Conservation (phyloP, 2,888 invertebrate genomes). For the Aethes cnicana region DNA sequence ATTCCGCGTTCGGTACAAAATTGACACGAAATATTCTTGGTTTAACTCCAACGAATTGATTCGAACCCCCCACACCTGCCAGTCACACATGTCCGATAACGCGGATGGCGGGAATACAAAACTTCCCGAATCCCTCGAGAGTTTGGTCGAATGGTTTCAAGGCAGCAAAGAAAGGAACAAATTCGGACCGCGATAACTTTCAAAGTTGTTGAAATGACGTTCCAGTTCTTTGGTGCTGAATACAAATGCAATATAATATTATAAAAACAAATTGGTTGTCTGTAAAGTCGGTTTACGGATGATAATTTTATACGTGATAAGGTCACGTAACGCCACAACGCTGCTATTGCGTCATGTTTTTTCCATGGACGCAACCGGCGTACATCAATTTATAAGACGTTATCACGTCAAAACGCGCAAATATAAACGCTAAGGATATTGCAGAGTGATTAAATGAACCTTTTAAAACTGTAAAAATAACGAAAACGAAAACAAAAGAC, state of each 20-base stretch:
- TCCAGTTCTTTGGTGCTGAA: conserved; percentile 24
- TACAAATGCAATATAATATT: no score
- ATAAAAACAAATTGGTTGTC: no score
- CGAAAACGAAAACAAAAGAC: not conserved
- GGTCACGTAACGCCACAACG: no score
- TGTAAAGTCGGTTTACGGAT: no score
- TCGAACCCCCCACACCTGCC: conserved; percentile 30
- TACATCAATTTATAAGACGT: no score
- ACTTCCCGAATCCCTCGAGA: conserved; percentile 42
- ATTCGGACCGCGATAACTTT: conserved; percentile 25
- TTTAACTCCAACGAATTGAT: conserved; percentile 28
- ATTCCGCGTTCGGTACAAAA: not conserved
- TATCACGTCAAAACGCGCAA: no score
- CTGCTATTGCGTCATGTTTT: no score
- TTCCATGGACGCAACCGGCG: no score
- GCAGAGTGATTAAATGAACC: not conserved
- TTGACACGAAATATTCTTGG: conserved; percentile 16
- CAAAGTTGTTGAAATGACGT: conserved; percentile 23
- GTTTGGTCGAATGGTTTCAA: conserved; percentile 37
- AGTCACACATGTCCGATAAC: conserved; percentile 41
- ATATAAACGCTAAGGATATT: not conserved
- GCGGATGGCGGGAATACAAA: conserved; percentile 37
- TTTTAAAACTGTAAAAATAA: not conserved
- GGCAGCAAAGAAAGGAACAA: conserved; percentile 35
- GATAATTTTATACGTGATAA: no score